Base-by-base conservation (phyloP, 2,888 invertebrate genomes). In the Andrena camellia region DNA sequence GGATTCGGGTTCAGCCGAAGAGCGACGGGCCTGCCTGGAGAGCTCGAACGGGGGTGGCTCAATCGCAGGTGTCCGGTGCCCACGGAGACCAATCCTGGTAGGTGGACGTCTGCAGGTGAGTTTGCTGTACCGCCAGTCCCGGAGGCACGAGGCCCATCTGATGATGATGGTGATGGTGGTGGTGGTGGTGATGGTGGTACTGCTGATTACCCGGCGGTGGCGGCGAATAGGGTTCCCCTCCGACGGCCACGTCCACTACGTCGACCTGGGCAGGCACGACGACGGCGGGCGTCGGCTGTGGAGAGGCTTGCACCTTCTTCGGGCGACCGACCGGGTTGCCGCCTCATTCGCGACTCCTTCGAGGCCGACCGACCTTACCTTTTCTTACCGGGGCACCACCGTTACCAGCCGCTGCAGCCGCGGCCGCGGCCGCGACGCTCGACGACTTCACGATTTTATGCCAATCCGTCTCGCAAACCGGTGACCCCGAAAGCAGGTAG, bases 391-490 rank as follows among this genome's bases (percentile, higher is more conserved):
- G 96, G 66, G 94, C 93, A 20, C 94, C 94, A 17, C 94, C 94
- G 92, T 96, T 96, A 85, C 96, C 95, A 89, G 96, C 96, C 89
- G 95, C 95, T 92, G 96, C 96, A 89, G 96, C 96, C 90, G 96
- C 96, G 87, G 95, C 95, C 92, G 96, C 96, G 89, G 96, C 96
- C 90, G 95, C 96, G 50, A 92, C 93, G 74, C 90, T 92, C 89
- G 93, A 93, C 86, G 93, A 94, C 95, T 98, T 97, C 94, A 98
- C 96, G 93, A 98, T 95, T 95, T 98, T 98, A 95, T 98, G 97
- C 97, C 98, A 98, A 95, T 99, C 98, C 95, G 98, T 97, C 95
- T 99, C 99, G 95, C 99, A 99, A 87, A 98, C 97, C 93, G 98
- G 96, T 93, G 97, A 97, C 88, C 98, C 98, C 93, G 97, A 97